phyloP scores from a whole-genome alignment of 2,797 vertebrate genomes.

The Gephyroberyx darwinii region DNA sequence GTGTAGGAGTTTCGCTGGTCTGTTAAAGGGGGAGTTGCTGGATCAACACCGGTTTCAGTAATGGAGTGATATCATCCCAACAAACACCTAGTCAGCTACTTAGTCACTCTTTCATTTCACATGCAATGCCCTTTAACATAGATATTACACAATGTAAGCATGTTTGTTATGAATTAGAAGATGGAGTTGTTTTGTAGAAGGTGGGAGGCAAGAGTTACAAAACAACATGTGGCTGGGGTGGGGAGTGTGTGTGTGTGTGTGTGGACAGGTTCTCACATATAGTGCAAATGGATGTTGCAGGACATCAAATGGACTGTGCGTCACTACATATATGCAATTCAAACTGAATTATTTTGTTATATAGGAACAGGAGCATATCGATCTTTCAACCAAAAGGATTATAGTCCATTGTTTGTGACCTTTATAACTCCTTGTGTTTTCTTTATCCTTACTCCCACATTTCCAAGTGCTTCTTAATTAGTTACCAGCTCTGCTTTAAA shows the following conservation, averaged over 20 bases:
- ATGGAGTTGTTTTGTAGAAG: background rate
- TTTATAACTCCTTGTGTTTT: too few relatives aligned
- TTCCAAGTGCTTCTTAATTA: too few relatives aligned
- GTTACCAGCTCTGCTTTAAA: background rate
- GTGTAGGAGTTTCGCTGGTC: constrained; percentile 55
- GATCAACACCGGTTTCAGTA: constrained; percentile 50
- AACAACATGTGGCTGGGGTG: background rate
- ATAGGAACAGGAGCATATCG: too few relatives aligned
- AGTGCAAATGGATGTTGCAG: background rate
- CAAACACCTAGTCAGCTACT: constrained; percentile 38
- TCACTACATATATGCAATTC: too few relatives aligned
- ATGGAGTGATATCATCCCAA: constrained; percentile 39
- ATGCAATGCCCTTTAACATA: constrained; percentile 54
- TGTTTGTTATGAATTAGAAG: constrained; percentile 32
- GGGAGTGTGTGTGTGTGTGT: background rate
- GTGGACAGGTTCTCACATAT: background rate
- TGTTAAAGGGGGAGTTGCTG: constrained; percentile 28
- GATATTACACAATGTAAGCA: constrained; percentile 61
- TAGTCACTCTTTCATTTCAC: constrained; percentile 56
- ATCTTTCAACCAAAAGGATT: too few relatives aligned
- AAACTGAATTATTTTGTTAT: too few relatives aligned
- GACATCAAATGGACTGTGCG: background rate
- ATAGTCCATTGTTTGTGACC: too few relatives aligned
- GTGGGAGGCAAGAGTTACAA: background rate
- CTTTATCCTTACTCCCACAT: too few relatives aligned